These are phyloP conservation scores for Takifugu rubripes DNA, from an alignment of 2,797 vertebrate genomes.

Conservation along the genomic window DNA sequence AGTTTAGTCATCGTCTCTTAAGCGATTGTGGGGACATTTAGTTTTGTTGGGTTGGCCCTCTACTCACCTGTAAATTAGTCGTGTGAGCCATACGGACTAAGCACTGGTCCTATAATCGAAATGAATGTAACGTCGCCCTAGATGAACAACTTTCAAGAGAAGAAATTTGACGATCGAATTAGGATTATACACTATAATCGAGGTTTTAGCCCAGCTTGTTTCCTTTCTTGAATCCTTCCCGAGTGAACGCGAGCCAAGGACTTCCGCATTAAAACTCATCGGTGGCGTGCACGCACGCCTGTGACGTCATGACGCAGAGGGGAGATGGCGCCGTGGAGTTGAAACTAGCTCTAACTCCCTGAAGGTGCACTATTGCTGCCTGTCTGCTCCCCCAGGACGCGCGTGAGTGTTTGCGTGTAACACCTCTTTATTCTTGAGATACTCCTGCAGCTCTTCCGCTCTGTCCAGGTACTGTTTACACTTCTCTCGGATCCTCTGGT, in stretches of 20 bases:
- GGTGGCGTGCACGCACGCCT: constrained; percentile 55
- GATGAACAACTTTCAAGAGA: constrained; percentile 4
- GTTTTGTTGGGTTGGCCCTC: constrained; percentile 22
- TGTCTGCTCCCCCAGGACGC: no score
- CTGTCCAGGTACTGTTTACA: constrained; percentile 81
- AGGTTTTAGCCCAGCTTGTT: constrained; percentile 10
- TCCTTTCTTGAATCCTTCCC: constrained; percentile 50
- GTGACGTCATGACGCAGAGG: constrained; percentile 63
- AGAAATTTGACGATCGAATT: not conserved
- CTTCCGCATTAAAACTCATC: constrained; percentile 80
- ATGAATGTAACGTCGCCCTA: constrained; percentile 19
- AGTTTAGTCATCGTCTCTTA: not conserved
- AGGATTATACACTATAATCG: not conserved
- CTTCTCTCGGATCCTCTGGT: constrained; percentile 81
- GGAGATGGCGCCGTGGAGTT: not conserved
- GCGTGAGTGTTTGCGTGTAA: not conserved
- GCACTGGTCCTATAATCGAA: constrained; percentile 32
- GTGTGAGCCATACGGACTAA: constrained; percentile 79
- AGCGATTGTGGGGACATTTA: not conserved
- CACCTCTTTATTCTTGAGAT: constrained; percentile 75
- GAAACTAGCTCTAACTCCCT: not conserved
- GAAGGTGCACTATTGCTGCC: no score
- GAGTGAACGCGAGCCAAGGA: constrained; percentile 49
- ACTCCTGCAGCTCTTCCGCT: constrained; percentile 74
- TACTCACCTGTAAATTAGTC: constrained; percentile 83